Percentiles rank a stretch among this genome's conserved stretches.
phyloP scores from a whole-genome alignment of 2,797 vertebrate genomes.

The Arrhamphus sclerolepis region DNA sequence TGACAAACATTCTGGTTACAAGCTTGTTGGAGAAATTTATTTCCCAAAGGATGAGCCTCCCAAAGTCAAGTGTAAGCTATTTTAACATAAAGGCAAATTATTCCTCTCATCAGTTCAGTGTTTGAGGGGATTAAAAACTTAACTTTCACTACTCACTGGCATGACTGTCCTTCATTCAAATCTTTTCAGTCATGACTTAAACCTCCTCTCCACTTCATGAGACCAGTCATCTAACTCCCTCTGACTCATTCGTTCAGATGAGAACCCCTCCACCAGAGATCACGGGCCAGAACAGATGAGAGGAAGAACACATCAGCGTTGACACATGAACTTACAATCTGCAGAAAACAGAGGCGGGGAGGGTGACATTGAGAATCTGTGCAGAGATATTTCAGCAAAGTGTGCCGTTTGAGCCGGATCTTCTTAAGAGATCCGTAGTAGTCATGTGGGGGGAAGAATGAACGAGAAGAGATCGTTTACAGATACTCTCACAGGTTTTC shows the following conservation, averaged over 20 bases:
- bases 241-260: slow-evolving; percentile 50
- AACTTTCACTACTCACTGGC: not conserved
- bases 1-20: too few species aligned
- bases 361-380: slow-evolving; percentile 29
- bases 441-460: not conserved
- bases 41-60: too few species aligned
- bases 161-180: not conserved
- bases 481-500: slow-evolving; percentile 26
- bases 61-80: too few species aligned
- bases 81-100: too few species aligned
- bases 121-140: slow-evolving; percentile 2
- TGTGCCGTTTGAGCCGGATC: not conserved
- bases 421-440: not conserved
- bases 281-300: slow-evolving; percentile 56
- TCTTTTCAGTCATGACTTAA: slow-evolving; percentile 36
- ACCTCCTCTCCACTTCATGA: slow-evolving; percentile 27
- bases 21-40: too few species aligned
- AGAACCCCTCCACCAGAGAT: slow-evolving; percentile 44
- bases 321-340: slow-evolving; percentile 34
- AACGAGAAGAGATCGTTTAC: slow-evolving; percentile 6
- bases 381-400: not conserved
- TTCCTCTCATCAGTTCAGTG: not conserved
- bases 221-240: slow-evolving; percentile 43
- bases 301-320: slow-evolving; percentile 23
- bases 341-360: slow-evolving; percentile 19